Conservation (phyloP, 1,140 invertebrate genomes). For the Bacillus rossius region DNA sequence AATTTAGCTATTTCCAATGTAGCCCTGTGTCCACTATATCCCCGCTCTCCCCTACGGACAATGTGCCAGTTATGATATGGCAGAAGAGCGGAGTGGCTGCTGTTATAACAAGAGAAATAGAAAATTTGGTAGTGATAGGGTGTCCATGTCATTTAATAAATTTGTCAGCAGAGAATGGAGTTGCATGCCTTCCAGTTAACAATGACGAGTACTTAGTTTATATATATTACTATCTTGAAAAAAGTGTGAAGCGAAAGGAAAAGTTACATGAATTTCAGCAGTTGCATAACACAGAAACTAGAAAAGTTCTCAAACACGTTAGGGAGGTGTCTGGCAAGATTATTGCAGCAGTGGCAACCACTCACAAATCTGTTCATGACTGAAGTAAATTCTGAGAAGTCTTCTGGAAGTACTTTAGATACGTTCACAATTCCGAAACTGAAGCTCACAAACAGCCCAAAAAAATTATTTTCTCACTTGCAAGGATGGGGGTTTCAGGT, state of each 20-base stretch:
- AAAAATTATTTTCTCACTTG: too few species aligned
- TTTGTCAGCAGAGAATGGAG: background rate
- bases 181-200: background rate
- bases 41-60: too few species aligned
- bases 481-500: too few species aligned
- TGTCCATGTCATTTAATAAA: conserved; percentile 2
- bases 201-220: background rate
- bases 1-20: too few species aligned
- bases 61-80: background rate
- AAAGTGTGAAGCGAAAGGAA: conserved; percentile 1
- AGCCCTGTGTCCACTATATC: too few species aligned
- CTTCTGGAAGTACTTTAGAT: too few species aligned
- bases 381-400: background rate
- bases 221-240: conserved; percentile 3
- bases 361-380: background rate
- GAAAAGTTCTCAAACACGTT: conserved; percentile 5
- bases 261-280: background rate
- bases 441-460: background rate
- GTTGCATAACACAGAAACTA: background rate
- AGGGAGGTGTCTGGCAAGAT: background rate
- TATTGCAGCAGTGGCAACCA: conserved; percentile 1
- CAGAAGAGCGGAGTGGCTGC: background rate
- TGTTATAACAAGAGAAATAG: background rate
- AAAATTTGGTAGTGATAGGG: background rate
- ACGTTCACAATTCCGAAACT: background rate